Base-by-base conservation (phyloP, 2,888 invertebrate genomes). In the Leptinotarsa juncta region DNA sequence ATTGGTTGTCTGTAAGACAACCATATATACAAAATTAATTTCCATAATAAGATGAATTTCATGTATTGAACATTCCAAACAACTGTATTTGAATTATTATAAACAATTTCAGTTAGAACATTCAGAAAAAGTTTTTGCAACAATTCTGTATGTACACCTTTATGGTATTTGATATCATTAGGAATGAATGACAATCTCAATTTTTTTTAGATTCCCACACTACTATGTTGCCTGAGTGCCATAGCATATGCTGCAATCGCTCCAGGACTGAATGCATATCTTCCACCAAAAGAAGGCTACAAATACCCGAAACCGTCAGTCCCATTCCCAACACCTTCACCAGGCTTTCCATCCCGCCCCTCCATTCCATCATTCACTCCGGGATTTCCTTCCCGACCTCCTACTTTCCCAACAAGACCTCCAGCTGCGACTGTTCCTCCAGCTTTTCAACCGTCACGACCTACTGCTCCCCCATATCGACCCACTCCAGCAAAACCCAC, bases 231-330 rank as follows among this genome's bases (percentile, higher is more conserved):
- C 74, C 87, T 89, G 12, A 87, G 89, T 67, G 86, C 88, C 69
- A 83, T 89, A 74, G 83, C 90, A 77, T 80, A 81, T 70, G 90
- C 90, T 78, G 89, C 91, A 80, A 90, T 91, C 70, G 89, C 90
- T 65, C 92, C 93, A 2, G 93, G 93, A 16, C 91, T 92, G 76
- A 93, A 94, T 85, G 93, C 93, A 72, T 95, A 95, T 88, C 90
- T 95, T 70, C 95, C 95, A 23, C 91, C 91, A 4, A 92, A 90
- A 84, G 92, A 92, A 81, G 94, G 94, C 18, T 95, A 95, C 88
- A 90, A 90, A 80, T 95, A 95, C 86, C 91, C 91, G n/a, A 90
- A 90, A 62, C 95, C 95, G 3, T 80, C 86, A 12, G 89, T 91
- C 74, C 91, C 93, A 0, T 92, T 92, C 87, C 90, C 91, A 48